Evolutionary conservation across 2,888 invertebrate species (phyloP).

Genomic region (Synergus japonicus): DNA sequence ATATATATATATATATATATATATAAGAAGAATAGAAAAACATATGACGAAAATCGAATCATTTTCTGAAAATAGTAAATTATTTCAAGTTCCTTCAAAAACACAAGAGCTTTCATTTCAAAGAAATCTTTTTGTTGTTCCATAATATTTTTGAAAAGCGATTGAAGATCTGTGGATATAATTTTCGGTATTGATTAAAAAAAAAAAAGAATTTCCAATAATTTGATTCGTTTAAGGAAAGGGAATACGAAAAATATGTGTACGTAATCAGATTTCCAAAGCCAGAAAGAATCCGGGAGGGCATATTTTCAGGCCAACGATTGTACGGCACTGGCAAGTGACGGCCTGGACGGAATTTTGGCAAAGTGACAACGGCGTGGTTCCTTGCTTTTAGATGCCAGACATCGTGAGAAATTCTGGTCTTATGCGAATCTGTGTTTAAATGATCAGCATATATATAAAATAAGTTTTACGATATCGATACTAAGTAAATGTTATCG

Average conservation of each 20-base stretch:
- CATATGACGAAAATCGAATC: too few relatives aligned
- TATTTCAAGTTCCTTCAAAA: too few relatives aligned
- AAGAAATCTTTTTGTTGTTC: too few relatives aligned
- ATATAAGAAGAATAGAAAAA: neutral
- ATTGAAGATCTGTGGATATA: too few relatives aligned
- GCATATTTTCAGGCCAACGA: slow-evolving; percentile 15
- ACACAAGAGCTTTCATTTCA: too few relatives aligned
- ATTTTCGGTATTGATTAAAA: too few relatives aligned
- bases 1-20: too few relatives aligned
- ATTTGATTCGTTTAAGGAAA: neutral
- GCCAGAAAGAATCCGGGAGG: neutral
- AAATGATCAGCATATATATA: neutral
- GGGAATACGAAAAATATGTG: slow-evolving; percentile 11
- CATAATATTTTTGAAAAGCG: too few relatives aligned
- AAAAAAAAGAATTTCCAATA: too few relatives aligned
- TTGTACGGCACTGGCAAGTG: slow-evolving; percentile 13
- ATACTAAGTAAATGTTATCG: too few relatives aligned
- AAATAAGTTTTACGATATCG: neutral
- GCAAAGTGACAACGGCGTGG: slow-evolving; percentile 24
- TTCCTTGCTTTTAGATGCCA: slow-evolving; percentile 9
- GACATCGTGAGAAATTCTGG: slow-evolving; percentile 4
- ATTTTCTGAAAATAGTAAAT: too few relatives aligned
- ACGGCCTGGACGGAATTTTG: slow-evolving; percentile 14
- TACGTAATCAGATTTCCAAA: slow-evolving; percentile 10
- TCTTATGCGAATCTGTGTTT: slow-evolving; percentile 1